Evolutionary conservation across 2,888 invertebrate genomes (phyloP), one percentile per base, ranked within the genome.

Genomic region (Pheosia gnoma): DNA sequence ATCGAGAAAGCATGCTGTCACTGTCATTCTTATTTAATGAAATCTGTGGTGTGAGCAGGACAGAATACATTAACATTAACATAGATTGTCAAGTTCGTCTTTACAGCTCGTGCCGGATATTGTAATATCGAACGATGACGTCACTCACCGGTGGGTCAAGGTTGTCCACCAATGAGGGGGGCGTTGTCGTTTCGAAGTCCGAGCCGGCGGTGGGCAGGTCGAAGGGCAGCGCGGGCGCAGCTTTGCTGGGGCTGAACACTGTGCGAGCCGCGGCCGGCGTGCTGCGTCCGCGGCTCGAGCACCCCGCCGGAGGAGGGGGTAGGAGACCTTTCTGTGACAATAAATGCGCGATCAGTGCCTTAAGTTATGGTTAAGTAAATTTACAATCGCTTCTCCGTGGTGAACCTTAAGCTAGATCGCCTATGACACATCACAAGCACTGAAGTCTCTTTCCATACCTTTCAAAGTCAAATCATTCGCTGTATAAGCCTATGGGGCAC

Each of bases 301-400:
- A 66, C 1, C 88, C 89, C 4, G 89, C 80, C 0, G 93, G 94
- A 0, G 90, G 91, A 0, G 94, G 94, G 3, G 94, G 94, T 1
- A 93, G 84, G 0, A 94, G 87, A 0, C 93, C 93, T 78, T 93
- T 93, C 90, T 91, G 85, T 7, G 79, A 79, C 1, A 8, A 8
- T 36, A 52, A 37, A 10, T n/a, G 36, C 25, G 3, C 9, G 7
- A 41, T 2, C 3, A 39, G 7, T 7, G 39, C 41, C 8, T 41
- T 2, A 7, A 5, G 7, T 41, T 7, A 7, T 2, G 5, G 41
- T 8, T 8, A 7, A 5, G 41, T 2, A 6, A 41, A 41, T 7
- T 41, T 41, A 41, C 41, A 8, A 41, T 7, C n/a, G n/a, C n/a
- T n/a, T n/a, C n/a, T n/a, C n/a, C n/a, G n/a, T n/a, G n/a, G n/a